Conservation (phyloP, 2,113 vertebrate genomes). For the Pteruthius melanotis region DNA sequence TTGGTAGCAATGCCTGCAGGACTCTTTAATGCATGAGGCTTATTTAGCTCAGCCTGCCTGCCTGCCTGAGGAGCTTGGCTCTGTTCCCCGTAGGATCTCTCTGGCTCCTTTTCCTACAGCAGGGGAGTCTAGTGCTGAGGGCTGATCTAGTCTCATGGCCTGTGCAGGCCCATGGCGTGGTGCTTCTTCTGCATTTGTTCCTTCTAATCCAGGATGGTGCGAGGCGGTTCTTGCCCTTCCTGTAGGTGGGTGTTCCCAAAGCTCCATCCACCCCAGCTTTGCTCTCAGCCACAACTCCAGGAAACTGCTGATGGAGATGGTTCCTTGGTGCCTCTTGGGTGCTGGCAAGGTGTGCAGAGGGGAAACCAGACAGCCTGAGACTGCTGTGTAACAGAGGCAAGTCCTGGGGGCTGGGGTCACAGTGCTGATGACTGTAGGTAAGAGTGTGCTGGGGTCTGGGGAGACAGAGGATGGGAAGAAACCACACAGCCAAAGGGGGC, state of each 20-base stretch:
- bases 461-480: neutral
- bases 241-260: neutral
- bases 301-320: neutral
- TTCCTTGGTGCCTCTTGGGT: neutral
- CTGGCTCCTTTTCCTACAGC: neutral
- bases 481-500: neutral
- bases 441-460: rapidly evolving
- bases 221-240: neutral
- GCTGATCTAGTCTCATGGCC: neutral
- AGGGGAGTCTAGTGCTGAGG: neutral
- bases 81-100: neutral
- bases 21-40: neutral
- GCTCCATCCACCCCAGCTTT: neutral
- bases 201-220: neutral
- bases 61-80: neutral
- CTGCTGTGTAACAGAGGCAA: neutral
- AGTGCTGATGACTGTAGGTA: neutral
- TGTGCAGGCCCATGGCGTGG: rapidly evolving
- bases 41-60: neutral
- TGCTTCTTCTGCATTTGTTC: neutral
- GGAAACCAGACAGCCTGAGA: neutral
- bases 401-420: neutral
- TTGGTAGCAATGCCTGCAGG: neutral
- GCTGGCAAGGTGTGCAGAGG: neutral
- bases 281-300: neutral